These are phyloP conservation scores for Gryllus bimaculatus DNA, from an alignment of 1,140 invertebrate species.

Conservation along the genomic window DNA sequence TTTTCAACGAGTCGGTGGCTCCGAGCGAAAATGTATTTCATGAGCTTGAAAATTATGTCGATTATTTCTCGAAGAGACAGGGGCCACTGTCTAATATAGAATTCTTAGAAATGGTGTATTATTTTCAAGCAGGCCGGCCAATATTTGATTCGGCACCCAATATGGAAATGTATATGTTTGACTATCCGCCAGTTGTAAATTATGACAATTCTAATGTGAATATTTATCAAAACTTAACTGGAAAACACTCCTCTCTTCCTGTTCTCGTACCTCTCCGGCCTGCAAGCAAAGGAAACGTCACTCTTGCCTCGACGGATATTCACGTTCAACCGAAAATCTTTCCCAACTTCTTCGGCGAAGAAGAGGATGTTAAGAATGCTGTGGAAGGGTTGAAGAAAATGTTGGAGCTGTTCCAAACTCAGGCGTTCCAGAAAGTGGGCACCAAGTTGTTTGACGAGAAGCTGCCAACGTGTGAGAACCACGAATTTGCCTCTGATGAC, in stretches of 20 bases:
- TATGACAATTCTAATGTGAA: background rate
- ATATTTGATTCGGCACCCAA: background rate
- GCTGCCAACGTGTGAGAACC: slow-evolving; percentile 28
- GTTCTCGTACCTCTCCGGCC: background rate
- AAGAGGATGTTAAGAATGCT: slow-evolving; percentile 40
- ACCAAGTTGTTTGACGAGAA: slow-evolving; percentile 40
- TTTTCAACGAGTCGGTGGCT: background rate
- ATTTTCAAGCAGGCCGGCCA: background rate
- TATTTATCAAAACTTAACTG: background rate
- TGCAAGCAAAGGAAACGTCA: background rate
- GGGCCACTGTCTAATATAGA: background rate
- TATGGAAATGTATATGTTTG: background rate
- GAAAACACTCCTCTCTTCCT: background rate
- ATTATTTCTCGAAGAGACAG: background rate
- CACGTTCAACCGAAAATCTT: background rate
- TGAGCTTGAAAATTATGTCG: background rate
- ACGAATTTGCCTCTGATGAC: slow-evolving; percentile 19
- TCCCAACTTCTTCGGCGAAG: background rate
- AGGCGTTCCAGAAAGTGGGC: slow-evolving; percentile 48
- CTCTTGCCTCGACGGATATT: background rate
- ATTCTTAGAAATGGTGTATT: background rate
- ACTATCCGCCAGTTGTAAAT: background rate
- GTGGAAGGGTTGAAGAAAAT: slow-evolving; percentile 44
- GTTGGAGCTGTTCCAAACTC: slow-evolving; percentile 46
- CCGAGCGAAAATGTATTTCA: background rate